These are phyloP conservation scores for Drosophila neoperkinsi DNA, from an alignment of 2,888 invertebrate genomes.

Conservation along the genomic window DNA sequence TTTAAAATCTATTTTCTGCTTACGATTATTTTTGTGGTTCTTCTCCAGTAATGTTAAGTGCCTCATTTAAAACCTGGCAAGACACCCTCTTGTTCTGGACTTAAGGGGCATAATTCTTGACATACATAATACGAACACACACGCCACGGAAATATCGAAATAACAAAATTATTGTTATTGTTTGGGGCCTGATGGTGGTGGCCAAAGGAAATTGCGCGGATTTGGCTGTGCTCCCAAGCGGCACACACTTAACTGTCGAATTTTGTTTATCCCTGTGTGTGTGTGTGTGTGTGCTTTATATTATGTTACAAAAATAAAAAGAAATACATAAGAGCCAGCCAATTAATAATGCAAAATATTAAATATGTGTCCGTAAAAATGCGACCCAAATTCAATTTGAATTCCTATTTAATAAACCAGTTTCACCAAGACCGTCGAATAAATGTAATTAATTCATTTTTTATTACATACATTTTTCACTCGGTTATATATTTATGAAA, in stretches of 20 bases:
- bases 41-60: not conserved
- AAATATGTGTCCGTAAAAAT: slow-evolving; percentile 57
- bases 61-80: accelerated
- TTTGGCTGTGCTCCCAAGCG: slow-evolving; percentile 65
- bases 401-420: slow-evolving; percentile 15
- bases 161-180: slow-evolving; percentile 81
- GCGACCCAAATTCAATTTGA: slow-evolving; percentile 26
- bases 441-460: slow-evolving; percentile 28
- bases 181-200: slow-evolving; percentile 37
- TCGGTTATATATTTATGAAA: not conserved
- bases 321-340: slow-evolving; percentile 35
- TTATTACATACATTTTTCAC: not conserved
- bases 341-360: slow-evolving; percentile 52
- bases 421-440: slow-evolving; percentile 4
- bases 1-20: not conserved
- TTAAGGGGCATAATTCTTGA: slow-evolving; percentile 29
- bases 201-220: slow-evolving; percentile 65
- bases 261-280: slow-evolving; percentile 13
- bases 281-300: slow-evolving; percentile 32
- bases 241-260: slow-evolving; percentile 49
- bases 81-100: not conserved
- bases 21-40: not conserved
- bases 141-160: slow-evolving; percentile 72
- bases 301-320: slow-evolving; percentile 21
- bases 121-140: slow-evolving; percentile 24